Evolutionary conservation across 2,113 vertebrate species (phyloP), one percentile per base, ranked within the genome.

Genomic region (Chionis minor): DNA sequence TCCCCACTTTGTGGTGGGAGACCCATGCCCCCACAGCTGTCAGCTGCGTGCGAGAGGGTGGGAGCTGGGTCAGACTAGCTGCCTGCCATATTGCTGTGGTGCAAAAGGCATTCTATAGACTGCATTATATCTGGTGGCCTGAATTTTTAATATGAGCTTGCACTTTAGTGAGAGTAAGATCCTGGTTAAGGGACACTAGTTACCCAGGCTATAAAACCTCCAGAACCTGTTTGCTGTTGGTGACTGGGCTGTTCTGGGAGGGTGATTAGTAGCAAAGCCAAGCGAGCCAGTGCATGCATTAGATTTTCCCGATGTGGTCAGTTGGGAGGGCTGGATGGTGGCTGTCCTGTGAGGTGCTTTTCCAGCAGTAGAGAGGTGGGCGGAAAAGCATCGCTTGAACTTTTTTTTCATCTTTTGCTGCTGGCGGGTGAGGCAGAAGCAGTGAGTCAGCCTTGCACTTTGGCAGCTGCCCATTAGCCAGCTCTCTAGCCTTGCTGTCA

Each of bases 271-370:
- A 78, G 10, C 49, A 59, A 85, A 85, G 38, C 30, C 12, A 30
- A 58, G 49, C 0, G 0, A 81, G 74, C 73, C 40, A 65, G 33
- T 0, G 1, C 4, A 9, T 19, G 12, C 32, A 67, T 82, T 18
- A 33, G 51, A 55, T 65, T 86, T 80, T 38, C 38, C 14, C 45
- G 0, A 0, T 22, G n/a, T 16, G 49, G 61, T 28, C 33, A 17
- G 1, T 17, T 38, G 35, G 30, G 59, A 77, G 32, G 44, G 38
- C 51, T 83, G 86, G 63, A 27, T 1, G 11, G 38, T 20, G 26
- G 84, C 44, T 94, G 72, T 80, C 42, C 65, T 75, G 77, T 40
- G 58, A 95, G 42, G 56, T 95, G 69, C 54, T 47, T 94, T 95
- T 49, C 63, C 27, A 80, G 84, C 51, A 92, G 67, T 12, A 55